These are phyloP conservation scores for Rhamnusium bicolor DNA, from an alignment of 2,888 invertebrate species.

Conservation along the genomic window DNA sequence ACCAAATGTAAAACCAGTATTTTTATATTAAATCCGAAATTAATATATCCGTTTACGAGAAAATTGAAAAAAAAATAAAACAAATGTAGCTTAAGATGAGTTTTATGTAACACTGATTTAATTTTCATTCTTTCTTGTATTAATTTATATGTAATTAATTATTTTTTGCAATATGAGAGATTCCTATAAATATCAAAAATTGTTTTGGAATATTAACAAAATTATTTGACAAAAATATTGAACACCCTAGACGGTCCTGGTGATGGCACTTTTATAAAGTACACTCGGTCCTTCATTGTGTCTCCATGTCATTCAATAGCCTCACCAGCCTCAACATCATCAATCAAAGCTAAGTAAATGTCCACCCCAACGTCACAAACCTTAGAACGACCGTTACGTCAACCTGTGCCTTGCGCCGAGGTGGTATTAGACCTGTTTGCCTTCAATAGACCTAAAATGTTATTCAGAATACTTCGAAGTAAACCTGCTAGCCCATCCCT, in stretches of 20 bases:
- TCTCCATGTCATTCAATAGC: conserved; percentile 34
- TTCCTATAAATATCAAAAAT: too few relatives aligned
- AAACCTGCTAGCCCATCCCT: conserved; percentile 22
- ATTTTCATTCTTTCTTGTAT: too few relatives aligned
- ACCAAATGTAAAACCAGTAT: too few relatives aligned
- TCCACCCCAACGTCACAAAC: conserved; percentile 54
- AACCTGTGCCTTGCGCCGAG: conserved; percentile 48
- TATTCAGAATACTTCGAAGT: conserved; percentile 1
- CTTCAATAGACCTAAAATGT: background rate
- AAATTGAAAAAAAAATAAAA: too few relatives aligned
- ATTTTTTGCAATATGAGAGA: too few relatives aligned
- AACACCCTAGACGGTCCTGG: conserved; percentile 6
- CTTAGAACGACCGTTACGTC: conserved; percentile 45
- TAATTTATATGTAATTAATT: too few relatives aligned
- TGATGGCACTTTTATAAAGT: conserved; percentile 23
- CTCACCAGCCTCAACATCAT: conserved; percentile 49
- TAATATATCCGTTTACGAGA: too few relatives aligned
- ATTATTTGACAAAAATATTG: background rate
- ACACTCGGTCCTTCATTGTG: conserved; percentile 42
- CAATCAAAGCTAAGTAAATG: conserved; percentile 59
- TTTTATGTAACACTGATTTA: too few relatives aligned
- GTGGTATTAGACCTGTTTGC: conserved; percentile 44
- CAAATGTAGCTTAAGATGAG: too few relatives aligned
- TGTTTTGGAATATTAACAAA: too few relatives aligned
- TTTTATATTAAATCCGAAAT: too few relatives aligned